phyloP scores from a whole-genome alignment of 2,888 invertebrate genomes.

The Andrena marginata region DNA sequence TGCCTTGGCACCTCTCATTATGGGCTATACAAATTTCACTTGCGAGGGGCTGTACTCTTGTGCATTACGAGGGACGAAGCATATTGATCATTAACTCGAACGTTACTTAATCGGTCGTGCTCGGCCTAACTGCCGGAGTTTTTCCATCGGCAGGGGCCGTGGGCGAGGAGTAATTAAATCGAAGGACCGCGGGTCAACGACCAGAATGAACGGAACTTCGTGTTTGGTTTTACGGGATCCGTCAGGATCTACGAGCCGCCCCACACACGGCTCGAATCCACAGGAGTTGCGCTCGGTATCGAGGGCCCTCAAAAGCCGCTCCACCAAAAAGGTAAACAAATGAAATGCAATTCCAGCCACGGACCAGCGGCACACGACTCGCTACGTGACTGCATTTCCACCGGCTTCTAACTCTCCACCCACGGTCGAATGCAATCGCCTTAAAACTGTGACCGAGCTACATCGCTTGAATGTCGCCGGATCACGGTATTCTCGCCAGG shows the following conservation, averaged over 20 bases:
- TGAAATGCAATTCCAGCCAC: conserved; percentile 58
- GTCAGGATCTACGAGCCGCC: conserved; percentile 6
- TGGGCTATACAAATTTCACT: conserved; percentile 9
- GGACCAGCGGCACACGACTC: conserved; percentile 29
- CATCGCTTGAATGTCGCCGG: not conserved
- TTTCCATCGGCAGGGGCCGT: not conserved
- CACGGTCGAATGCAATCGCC: conserved; percentile 47
- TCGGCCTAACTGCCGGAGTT: not conserved
- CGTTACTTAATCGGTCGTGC: conserved; percentile 2
- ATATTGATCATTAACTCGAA: conserved; percentile 26
- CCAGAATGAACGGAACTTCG: conserved; percentile 8
- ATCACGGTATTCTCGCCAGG: conserved; percentile 26
- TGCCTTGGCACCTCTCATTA: not conserved
- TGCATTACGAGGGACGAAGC: not conserved
- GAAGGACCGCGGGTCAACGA: not conserved
- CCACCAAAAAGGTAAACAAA: conserved; percentile 60
- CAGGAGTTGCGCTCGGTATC: conserved; percentile 13
- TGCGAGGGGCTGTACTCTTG: not conserved
- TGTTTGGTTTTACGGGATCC: conserved; percentile 21
- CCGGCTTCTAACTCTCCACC: conserved; percentile 27
- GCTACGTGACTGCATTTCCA: conserved; percentile 66
- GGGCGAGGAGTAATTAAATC: conserved; percentile 34
- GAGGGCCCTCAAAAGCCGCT: conserved; percentile 29
- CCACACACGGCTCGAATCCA: conserved; percentile 16
- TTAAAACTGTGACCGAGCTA: conserved; percentile 34